Evolutionary conservation across 2,888 invertebrate species (phyloP).

Genomic region (Drosophila stalkeri): DNA sequence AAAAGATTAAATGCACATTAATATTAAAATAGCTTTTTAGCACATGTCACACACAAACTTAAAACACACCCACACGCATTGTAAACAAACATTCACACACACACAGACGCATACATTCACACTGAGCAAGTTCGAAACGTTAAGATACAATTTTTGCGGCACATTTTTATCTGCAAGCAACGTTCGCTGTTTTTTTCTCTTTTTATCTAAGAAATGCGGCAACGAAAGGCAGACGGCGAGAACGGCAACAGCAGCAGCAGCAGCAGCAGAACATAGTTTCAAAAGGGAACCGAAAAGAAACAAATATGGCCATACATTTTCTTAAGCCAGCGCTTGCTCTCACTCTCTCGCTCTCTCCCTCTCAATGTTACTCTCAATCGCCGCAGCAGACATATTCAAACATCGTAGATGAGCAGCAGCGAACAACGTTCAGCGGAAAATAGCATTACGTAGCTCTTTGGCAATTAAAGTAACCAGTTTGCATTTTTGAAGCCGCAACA

Average conservation of each 20-base stretch:
- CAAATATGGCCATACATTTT: conserved; percentile 79
- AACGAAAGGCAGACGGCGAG: conserved; percentile 72
- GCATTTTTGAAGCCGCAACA: conserved; percentile 63
- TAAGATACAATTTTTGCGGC: conserved; percentile 67
- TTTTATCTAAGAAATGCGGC: conserved; percentile 80
- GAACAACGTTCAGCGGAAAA: conserved; percentile 60
- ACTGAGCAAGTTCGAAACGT: conserved; percentile 28
- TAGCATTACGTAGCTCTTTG: conserved; percentile 72
- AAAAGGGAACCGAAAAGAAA: conserved; percentile 75
- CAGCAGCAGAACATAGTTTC: conserved; percentile 52
- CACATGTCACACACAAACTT: conserved; percentile 4
- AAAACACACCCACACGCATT: conserved; percentile 28
- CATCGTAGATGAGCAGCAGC: conserved; percentile 56
- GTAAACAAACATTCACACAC: conserved; percentile 46
- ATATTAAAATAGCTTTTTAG: conserved; percentile 19
- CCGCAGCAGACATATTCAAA: conserved; percentile 57
- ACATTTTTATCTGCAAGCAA: conserved; percentile 64
- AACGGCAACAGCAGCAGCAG: conserved; percentile 60
- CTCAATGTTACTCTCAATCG: conserved; percentile 44
- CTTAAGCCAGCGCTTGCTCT: conserved; percentile 66
- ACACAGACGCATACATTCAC: background rate
- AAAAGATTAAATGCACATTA: conserved; percentile 36
- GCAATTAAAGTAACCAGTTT: conserved; percentile 76
- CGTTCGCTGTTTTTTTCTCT: conserved; percentile 41
- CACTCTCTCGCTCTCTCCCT: conserved; percentile 31